phyloP scores from a whole-genome alignment of 1,140 invertebrate species.

The Eubasilissa regina region DNA sequence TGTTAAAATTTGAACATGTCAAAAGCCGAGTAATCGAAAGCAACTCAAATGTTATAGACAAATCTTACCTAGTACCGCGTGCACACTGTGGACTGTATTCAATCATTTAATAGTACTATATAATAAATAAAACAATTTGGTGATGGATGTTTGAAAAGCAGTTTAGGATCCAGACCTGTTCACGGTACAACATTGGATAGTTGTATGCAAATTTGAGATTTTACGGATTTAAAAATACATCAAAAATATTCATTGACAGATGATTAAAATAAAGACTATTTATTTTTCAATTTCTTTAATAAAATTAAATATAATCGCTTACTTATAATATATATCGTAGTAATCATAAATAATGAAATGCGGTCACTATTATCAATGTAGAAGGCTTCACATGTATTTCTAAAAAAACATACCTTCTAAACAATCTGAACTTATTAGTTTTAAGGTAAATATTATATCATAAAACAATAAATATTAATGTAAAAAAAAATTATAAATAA shows the following conservation, averaged over 20 bases:
- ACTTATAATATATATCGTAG: constrained; percentile 56
- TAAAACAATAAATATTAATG: constrained; percentile 27
- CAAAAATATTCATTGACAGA: neutral
- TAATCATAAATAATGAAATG: constrained; percentile 60
- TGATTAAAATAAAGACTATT: neutral
- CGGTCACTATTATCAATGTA: constrained; percentile 59
- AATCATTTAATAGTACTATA: no score
- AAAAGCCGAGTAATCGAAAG: no score
- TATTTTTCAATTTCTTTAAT: constrained; percentile 60
- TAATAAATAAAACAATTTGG: no score
- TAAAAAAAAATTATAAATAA: constrained; percentile 14
- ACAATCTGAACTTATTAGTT: constrained; percentile 41
- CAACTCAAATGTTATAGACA: no score
- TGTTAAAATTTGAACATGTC: no score
- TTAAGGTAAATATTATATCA: constrained; percentile 1
- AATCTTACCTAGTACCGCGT: no score
- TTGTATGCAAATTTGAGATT: no score
- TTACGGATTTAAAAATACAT: no score
- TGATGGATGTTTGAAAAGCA: no score
- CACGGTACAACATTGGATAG: no score
- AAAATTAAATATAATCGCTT: constrained; percentile 62
- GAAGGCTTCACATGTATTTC: constrained; percentile 58
- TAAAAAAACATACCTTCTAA: constrained; percentile 53
- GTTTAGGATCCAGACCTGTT: no score
- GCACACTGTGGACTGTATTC: no score